Conservation (phyloP, 2,888 invertebrate species). For the Minunthozetes semirufus region DNA sequence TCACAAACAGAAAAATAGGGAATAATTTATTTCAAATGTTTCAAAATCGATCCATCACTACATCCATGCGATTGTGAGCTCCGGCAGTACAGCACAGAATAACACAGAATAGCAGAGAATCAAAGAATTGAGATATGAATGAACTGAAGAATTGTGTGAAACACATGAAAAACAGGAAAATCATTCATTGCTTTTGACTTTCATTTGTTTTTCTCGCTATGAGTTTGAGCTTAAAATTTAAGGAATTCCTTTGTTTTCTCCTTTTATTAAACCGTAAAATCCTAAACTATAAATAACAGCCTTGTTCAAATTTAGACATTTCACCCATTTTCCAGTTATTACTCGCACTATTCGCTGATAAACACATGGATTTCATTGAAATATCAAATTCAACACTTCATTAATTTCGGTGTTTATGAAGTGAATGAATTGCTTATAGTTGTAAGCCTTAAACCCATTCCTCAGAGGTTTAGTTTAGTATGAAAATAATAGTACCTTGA, state of each 20-base stretch:
- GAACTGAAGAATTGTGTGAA: not conserved
- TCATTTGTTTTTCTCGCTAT: not conserved
- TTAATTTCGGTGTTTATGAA: not conserved
- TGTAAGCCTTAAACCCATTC: too few relatives aligned
- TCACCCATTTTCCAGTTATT: not conserved
- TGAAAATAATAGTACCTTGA: too few relatives aligned
- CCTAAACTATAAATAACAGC: not conserved
- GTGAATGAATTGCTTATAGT: too few relatives aligned
- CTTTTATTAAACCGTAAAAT: too few relatives aligned
- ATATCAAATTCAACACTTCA: not conserved
- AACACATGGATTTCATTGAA: not conserved
- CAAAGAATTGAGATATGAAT: conserved; percentile 8
- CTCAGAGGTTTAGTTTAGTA: too few relatives aligned
- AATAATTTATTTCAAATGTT: conserved; percentile 28
- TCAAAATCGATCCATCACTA: conserved; percentile 21
- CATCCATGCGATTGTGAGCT: not conserved
- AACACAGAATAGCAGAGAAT: not conserved
- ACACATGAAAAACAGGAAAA: not conserved
- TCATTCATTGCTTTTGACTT: not conserved
- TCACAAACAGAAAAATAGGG: not conserved
- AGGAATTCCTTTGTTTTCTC: not conserved
- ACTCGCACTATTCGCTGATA: too few relatives aligned
- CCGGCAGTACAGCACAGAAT: too few relatives aligned
- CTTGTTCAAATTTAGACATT: too few relatives aligned
- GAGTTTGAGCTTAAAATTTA: not conserved